phyloP scores from a whole-genome alignment of 2,113 vertebrate genomes.

The Sceloporus undulatus region DNA sequence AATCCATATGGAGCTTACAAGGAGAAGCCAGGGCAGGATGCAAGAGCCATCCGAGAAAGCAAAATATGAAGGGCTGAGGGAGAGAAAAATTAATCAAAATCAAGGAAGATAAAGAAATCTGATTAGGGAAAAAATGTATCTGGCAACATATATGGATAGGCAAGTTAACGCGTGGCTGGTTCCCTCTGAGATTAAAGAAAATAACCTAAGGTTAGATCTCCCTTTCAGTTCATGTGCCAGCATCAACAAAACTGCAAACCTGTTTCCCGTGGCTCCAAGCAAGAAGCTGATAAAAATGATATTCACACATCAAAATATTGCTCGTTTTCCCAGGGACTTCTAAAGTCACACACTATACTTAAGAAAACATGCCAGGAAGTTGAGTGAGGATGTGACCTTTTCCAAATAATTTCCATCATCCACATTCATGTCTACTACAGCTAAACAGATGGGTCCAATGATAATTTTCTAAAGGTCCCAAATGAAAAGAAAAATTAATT shows the following conservation, averaged over 20 bases:
- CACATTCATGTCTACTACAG: conserved; percentile 65
- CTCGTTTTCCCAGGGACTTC: conserved; percentile 62
- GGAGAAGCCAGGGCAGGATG: conserved; percentile 56
- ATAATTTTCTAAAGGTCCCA: conserved; percentile 71
- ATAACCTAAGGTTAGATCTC: conserved; percentile 70
- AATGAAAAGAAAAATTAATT: conserved; percentile 70
- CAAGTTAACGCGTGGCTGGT: conserved; percentile 59
- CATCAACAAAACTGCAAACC: conserved; percentile 67
- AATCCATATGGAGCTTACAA: conserved; percentile 31
- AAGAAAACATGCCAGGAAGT: conserved; percentile 68
- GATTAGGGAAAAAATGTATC: conserved; percentile 61
- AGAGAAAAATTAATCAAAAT: conserved; percentile 71
- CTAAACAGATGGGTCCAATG: conserved; percentile 73
- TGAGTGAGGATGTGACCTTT: conserved; percentile 54
- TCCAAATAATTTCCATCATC: conserved; percentile 66
- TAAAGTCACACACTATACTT: conserved; percentile 58
- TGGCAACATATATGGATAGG: conserved; percentile 54
- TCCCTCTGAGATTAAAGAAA: conserved; percentile 72
- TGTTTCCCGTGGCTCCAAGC: conserved; percentile 64
- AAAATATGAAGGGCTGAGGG: conserved; percentile 62
- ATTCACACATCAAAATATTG: conserved; percentile 69
- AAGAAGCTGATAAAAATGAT: conserved; percentile 70
- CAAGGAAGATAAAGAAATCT: conserved; percentile 68
- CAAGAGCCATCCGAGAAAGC: conserved; percentile 68
- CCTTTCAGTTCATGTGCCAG: conserved; percentile 52